Evolutionary conservation across 2,888 invertebrate genomes (phyloP), one percentile per base, ranked within the genome.

Genomic region (Gymnosoma rotundatum): DNA sequence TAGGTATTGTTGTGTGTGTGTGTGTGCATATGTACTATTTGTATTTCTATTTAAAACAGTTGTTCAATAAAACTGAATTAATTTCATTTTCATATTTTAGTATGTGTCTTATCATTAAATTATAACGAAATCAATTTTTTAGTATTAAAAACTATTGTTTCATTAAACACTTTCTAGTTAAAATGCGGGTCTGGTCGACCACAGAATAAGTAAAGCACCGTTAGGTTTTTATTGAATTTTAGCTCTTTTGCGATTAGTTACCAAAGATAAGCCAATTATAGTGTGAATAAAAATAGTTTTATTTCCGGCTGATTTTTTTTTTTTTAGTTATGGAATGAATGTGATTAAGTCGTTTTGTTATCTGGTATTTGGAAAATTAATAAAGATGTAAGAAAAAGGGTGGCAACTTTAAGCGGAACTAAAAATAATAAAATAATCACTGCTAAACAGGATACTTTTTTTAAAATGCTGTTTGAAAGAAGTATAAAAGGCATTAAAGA

Each of bases 71-170:
- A 84, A 61, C 73, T 81, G 78, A 84, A 84, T 81, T 84, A 81
- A 84, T 84, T 84, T 74, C 78, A 78, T 61, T 76, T 67, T 78
- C 50, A 78, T 73, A 78, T 61, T 81, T 84, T 81, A 84, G 84
- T 84, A 74, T 81, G 78, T 81, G 84, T 70, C 81, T 84, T 84
- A 84, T 84, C 84, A 42, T 36, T n/a, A 9, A 1, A 20, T 0
- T 10, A 6, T 10, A 6, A 42, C 14, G 1, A 64, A 78, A 80
- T 74, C 78, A 52, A 14, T 18, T 48, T 70, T 70, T 70, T 80
- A 25, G n/a, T 52, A 79, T 61, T 64, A 21, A 25, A 63, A 63
- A 69, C 64, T 60, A 73, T 78, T 80, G 76, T 81, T 74, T 73
- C 4, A 36, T 45, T 61, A 38, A 50, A n/a, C 8, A 45, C 10